Conservation (phyloP, 2,888 invertebrate genomes). For the Drosophila siamana region DNA sequence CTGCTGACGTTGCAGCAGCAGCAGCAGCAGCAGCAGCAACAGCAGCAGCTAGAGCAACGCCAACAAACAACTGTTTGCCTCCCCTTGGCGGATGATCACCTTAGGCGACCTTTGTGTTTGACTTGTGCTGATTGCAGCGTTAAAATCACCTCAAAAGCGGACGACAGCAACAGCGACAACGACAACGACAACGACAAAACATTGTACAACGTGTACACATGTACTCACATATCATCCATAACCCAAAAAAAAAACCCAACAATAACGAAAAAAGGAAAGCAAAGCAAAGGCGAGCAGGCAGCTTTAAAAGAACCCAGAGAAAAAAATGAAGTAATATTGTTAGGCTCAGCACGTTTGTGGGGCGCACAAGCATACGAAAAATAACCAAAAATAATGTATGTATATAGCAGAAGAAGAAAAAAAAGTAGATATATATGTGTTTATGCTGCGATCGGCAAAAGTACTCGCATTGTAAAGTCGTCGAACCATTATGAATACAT, state of each 20-base stretch:
- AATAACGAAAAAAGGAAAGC: slow-evolving; percentile 7
- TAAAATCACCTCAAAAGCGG: slow-evolving; percentile 59
- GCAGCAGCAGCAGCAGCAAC: neutral
- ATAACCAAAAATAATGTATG: neutral
- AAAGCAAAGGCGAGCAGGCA: slow-evolving; percentile 31
- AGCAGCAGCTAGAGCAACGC: neutral
- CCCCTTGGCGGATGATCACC: slow-evolving; percentile 33
- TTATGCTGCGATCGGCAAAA: slow-evolving; percentile 46
- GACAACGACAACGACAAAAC: slow-evolving; percentile 34
- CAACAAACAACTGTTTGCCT: neutral
- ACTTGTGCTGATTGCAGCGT: slow-evolving; percentile 78
- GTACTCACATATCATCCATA: slow-evolving; percentile 62
- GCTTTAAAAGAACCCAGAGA: slow-evolving; percentile 33
- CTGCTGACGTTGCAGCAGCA: neutral
- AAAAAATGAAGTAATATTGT: slow-evolving; percentile 55
- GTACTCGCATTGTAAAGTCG: slow-evolving; percentile 32
- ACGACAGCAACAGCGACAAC: slow-evolving; percentile 40
- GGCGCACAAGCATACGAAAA: slow-evolving; percentile 16
- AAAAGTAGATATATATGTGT: neutral
- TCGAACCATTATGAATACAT: too few relatives aligned
- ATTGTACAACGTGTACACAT: slow-evolving; percentile 73
- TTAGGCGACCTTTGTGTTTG: slow-evolving; percentile 69
- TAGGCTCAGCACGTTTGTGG: slow-evolving; percentile 75
- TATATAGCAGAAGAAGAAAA: neutral
- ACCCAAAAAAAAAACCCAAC: slow-evolving; percentile 13